A percentile compares a stretch with the other conserved stretches of the same genome.
These are phyloP conservation scores for Drosophila kohkoa DNA, from an alignment of 1,140 invertebrate genomes.

Conservation along the genomic window DNA sequence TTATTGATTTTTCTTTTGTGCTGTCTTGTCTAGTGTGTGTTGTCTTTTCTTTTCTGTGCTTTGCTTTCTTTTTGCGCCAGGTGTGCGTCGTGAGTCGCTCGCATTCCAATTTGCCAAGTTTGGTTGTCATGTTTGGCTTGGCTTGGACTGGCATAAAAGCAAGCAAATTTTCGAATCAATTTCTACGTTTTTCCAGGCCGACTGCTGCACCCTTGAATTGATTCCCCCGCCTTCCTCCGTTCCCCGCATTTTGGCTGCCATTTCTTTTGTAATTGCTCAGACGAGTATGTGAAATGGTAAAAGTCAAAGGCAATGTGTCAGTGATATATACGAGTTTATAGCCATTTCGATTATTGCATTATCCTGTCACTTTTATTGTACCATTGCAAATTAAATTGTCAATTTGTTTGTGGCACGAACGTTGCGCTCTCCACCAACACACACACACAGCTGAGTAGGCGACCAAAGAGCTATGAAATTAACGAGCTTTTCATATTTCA, in stretches of 20 bases:
- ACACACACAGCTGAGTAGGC: not conserved
- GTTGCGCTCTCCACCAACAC: not conserved
- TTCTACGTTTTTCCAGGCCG: conserved; percentile 29
- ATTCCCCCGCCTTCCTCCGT: not conserved
- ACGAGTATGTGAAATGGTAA: not conserved
- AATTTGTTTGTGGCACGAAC: conserved; percentile 60
- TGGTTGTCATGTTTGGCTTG: conserved; percentile 41
- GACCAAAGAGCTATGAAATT: conserved; percentile 2
- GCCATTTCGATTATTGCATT: conserved; percentile 70
- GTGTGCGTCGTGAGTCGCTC: conserved; percentile 32
- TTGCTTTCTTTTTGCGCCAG: conserved; percentile 44
- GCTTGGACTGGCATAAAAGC: not conserved
- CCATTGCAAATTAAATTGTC: conserved; percentile 76
- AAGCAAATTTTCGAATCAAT: conserved; percentile 46
- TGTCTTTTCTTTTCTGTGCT: conserved; percentile 26
- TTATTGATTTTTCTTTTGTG: conserved; percentile 70
- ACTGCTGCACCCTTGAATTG: not conserved
- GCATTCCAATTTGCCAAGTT: conserved; percentile 3
- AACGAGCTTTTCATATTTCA: conserved; percentile 21
- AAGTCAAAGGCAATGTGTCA: conserved; percentile 50
- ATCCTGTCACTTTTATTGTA: conserved; percentile 67
- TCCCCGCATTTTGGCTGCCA: too few species aligned
- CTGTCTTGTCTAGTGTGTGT: conserved; percentile 24
- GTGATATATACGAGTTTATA: conserved; percentile 52
- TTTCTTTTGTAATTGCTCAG: conserved; percentile 22